phyloP scores from a whole-genome alignment of 1,140 invertebrate species.

The Matsumurasca onukii region DNA sequence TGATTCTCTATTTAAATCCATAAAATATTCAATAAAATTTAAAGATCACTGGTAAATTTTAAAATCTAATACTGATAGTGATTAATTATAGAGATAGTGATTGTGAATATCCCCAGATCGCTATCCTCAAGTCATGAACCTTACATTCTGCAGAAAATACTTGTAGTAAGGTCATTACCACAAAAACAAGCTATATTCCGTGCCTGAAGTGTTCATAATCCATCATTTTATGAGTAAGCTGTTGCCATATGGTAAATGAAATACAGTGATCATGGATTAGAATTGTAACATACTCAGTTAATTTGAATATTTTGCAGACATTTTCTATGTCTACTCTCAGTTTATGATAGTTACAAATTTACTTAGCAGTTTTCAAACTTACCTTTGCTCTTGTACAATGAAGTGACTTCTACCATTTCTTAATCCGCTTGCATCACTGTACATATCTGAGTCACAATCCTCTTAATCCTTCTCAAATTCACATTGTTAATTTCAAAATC shows the following conservation, averaged over 20 bases:
- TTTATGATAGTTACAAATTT: no score
- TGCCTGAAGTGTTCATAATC: background rate
- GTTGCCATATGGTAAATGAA: no score
- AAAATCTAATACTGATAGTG: no score
- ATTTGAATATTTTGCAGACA: no score
- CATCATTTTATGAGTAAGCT: no score
- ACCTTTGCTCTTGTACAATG: background rate
- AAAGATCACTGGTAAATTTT: no score
- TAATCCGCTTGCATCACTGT: conserved; percentile 36
- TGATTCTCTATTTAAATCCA: no score
- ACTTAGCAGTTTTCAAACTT: no score
- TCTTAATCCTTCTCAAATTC: background rate
- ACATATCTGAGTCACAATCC: background rate
- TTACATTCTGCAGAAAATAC: background rate
- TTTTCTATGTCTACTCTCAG: no score
- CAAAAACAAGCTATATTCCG: background rate
- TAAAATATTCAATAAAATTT: no score
- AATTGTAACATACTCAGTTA: background rate
- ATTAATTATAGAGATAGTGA: background rate
- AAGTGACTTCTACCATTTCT: background rate
- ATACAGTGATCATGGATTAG: background rate
- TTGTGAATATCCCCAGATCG: background rate
- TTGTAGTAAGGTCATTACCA: background rate
- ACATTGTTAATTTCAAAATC: no score
- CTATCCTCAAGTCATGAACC: background rate